phyloP scores from a whole-genome alignment of 2,797 vertebrate genomes.

The Phalanger gymnotis region DNA sequence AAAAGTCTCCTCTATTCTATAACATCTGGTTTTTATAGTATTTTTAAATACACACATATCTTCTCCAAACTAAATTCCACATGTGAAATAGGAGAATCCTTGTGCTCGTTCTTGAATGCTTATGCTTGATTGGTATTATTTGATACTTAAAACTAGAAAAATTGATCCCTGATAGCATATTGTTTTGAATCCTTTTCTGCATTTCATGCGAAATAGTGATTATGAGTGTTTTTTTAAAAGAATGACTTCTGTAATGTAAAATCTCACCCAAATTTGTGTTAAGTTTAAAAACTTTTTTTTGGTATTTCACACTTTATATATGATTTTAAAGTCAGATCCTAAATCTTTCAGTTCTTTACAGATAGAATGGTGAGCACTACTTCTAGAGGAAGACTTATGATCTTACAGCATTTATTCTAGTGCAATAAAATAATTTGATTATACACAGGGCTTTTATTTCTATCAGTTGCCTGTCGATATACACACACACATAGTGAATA shows the following conservation, averaged over 20 bases:
- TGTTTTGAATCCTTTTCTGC: neutral
- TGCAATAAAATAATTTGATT: neutral
- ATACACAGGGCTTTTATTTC: neutral
- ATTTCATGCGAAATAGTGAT: neutral
- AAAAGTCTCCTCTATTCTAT: constrained; percentile 15
- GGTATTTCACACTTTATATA: neutral
- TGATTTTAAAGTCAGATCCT: neutral
- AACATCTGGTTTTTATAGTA: constrained; percentile 13
- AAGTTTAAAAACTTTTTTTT: neutral
- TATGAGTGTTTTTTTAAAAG: neutral
- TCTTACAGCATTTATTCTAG: neutral
- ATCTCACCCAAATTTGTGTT: neutral
- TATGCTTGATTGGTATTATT: constrained; percentile 25
- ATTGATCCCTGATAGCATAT: neutral
- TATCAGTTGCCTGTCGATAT: neutral
- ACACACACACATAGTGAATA: neutral
- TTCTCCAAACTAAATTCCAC: neutral
- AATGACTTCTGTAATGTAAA: neutral
- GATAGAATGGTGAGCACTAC: neutral
- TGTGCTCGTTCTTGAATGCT: neutral
- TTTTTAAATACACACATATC: constrained; percentile 45
- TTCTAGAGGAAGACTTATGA: neutral
- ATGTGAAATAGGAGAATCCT: constrained; percentile 39
- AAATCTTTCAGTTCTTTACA: neutral
- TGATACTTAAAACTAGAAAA: neutral